Percentiles rank a stretch among this genome's conserved stretches.
phyloP scores from a whole-genome alignment of 2,888 invertebrate genomes.

The Cataglyphis albicans region DNA sequence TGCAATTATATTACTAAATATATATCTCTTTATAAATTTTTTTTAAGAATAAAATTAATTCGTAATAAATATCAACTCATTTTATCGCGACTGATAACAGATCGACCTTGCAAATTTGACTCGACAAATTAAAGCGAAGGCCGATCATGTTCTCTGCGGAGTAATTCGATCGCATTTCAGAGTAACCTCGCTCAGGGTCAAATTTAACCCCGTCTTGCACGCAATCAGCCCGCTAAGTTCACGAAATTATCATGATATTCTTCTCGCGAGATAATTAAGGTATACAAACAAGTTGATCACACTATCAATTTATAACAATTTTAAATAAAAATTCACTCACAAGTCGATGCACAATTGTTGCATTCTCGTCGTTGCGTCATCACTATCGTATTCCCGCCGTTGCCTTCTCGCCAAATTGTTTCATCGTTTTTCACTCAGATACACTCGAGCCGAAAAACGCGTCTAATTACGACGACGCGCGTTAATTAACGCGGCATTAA shows the following conservation, averaged over 20 bases:
- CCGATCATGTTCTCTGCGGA: background rate
- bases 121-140: conserved; percentile 28
- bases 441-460: background rate
- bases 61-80: background rate
- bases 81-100: conserved; percentile 16
- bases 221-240: background rate
- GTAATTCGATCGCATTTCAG: conserved; percentile 31
- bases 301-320: background rate
- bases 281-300: background rate
- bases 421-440: conserved; percentile 1
- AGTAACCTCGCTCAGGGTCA: background rate
- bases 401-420: background rate
- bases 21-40: background rate
- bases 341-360: background rate
- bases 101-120: conserved; percentile 6
- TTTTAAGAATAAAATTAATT: conserved; percentile 8
- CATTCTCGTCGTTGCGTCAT: background rate
- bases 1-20: background rate
- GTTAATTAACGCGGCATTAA: conserved; percentile 11
- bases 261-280: background rate
- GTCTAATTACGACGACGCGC: conserved; percentile 19
- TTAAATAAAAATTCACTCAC: conserved; percentile 26
- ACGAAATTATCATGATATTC: conserved; percentile 1
- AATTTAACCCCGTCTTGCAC: background rate
- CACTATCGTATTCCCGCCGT: background rate